phyloP scores from a whole-genome alignment of 1,140 invertebrate genomes.

The Tribolium castaneum region DNA sequence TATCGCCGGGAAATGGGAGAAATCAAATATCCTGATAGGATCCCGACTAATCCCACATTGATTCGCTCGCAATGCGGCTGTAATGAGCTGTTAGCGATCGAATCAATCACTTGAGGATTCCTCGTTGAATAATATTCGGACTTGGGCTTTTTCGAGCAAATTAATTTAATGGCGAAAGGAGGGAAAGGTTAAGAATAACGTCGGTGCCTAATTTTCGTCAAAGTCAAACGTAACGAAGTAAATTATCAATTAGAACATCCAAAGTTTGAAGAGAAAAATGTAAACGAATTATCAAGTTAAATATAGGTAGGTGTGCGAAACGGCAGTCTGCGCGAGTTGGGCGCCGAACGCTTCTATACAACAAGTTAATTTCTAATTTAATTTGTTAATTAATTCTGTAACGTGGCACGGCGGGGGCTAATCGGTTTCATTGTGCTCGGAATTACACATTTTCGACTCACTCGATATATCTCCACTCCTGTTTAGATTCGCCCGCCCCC shows the following conservation, averaged over 20 bases:
- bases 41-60: conserved; percentile 33
- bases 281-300: conserved; percentile 41
- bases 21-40: conserved; percentile 34
- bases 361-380: conserved; percentile 72
- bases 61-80: conserved; percentile 27
- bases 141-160: conserved; percentile 23
- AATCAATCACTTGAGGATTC: conserved; percentile 35
- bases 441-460: conserved; percentile 60
- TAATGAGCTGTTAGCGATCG: conserved; percentile 34
- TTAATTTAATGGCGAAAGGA: conserved; percentile 22
- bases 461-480: conserved; percentile 33
- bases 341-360: conserved; percentile 55
- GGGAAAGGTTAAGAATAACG: conserved; percentile 28
- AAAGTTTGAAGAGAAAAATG: background rate
- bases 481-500: conserved; percentile 12
- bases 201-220: conserved; percentile 2
- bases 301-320: conserved; percentile 33
- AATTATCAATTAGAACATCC: background rate
- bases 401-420: conserved; percentile 58
- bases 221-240: too few relatives aligned
- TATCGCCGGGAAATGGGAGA: conserved; percentile 11
- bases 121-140: conserved; percentile 24
- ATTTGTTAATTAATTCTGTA: conserved; percentile 70
- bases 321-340: conserved; percentile 31
- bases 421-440: conserved; percentile 60